Evolutionary conservation across 2,113 vertebrate genomes (phyloP).

Genomic region (Nyctibius bracteatus): DNA sequence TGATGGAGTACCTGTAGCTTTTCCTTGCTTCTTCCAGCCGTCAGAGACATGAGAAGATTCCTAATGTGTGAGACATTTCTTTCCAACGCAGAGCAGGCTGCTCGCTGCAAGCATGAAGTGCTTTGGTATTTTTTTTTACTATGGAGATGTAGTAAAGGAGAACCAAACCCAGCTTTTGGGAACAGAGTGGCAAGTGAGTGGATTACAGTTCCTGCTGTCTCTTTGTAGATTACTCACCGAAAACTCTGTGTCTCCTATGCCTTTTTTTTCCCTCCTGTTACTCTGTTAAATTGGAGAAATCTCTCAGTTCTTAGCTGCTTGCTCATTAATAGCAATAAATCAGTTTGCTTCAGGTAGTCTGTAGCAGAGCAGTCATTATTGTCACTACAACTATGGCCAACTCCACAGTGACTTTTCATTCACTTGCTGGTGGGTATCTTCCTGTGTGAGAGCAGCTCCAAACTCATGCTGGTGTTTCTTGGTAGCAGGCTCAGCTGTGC

Average conservation of each 20-base stretch:
- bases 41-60: neutral
- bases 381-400: neutral
- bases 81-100: neutral
- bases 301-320: neutral
- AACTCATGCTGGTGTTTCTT: fast-evolving
- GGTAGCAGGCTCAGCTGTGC: neutral
- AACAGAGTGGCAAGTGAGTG: neutral
- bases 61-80: neutral
- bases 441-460: neutral
- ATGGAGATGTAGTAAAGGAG: neutral
- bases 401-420: neutral
- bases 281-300: neutral
- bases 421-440: neutral
- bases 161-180: neutral
- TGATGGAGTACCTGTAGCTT: neutral
- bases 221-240: neutral
- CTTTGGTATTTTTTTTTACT: neutral
- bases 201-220: neutral
- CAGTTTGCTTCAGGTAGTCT: neutral
- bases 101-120: neutral
- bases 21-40: neutral
- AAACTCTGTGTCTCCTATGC: neutral
- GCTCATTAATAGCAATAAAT: neutral
- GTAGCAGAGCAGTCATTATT: neutral
- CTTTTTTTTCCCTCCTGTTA: neutral